Evolutionary conservation across 2,888 invertebrate species (phyloP).

Genomic region (Oxyscelio sp.): DNA sequence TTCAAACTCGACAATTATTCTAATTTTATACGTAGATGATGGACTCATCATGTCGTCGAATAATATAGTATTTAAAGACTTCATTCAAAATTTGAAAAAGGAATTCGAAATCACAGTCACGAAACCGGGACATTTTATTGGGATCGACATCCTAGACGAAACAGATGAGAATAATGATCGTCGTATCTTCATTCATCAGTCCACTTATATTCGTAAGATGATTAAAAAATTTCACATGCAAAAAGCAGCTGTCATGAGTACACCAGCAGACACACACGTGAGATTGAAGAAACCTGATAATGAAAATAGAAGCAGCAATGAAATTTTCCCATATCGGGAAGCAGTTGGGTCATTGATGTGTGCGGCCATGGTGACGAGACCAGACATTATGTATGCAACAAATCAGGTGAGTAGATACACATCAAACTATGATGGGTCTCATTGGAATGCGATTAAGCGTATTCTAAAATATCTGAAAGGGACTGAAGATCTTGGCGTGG

Average conservation of each 20-base stretch:
- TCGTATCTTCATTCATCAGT: constrained; percentile 29
- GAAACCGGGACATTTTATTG: constrained; percentile 13
- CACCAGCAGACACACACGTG: constrained; percentile 53
- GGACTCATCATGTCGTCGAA: constrained; percentile 6
- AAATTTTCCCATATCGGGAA: constrained; percentile 50
- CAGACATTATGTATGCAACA: constrained; percentile 71
- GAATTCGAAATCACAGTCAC: constrained; percentile 17
- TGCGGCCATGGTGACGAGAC: constrained; percentile 60
- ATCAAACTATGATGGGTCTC: constrained; percentile 28
- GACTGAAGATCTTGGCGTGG: constrained; percentile 52
- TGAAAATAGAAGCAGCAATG: background rate
- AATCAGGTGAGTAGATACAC: constrained; percentile 61
- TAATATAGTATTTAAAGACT: background rate
- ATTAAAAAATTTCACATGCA: constrained; percentile 19
- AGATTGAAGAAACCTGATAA: constrained; percentile 2
- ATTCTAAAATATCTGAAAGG: constrained; percentile 71
- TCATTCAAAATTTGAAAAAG: background rate
- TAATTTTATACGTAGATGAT: constrained; percentile 19
- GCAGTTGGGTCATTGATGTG: constrained; percentile 65
- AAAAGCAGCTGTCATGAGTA: constrained; percentile 1
- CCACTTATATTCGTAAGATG: constrained; percentile 17
- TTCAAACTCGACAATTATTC: background rate
- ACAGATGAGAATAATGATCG: background rate
- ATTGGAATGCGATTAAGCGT: constrained; percentile 71
- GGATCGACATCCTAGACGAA: constrained; percentile 33